These are phyloP conservation scores for Paraescarpia echinospica DNA, from an alignment of 1,140 invertebrate species.

Conservation along the genomic window DNA sequence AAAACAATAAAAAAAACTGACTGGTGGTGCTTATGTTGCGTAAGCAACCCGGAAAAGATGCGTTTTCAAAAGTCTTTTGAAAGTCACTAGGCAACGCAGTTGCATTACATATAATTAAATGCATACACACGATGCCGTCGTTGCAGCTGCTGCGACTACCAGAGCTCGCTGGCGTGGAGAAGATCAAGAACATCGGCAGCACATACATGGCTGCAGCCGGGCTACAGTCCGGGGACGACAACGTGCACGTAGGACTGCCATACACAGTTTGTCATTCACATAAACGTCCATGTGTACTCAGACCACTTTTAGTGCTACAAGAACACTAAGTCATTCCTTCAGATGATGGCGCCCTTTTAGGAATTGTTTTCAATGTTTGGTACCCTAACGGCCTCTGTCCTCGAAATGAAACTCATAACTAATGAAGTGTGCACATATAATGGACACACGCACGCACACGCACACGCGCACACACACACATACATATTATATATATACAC, in stretches of 20 bases:
- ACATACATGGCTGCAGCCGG: constrained; percentile 96
- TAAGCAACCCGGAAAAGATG: too few relatives aligned
- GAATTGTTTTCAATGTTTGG: not conserved
- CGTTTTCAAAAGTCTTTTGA: too few relatives aligned
- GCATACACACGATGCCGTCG: not conserved
- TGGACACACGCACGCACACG: too few relatives aligned
- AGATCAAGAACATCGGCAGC: constrained; percentile 96
- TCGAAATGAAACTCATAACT: too few relatives aligned
- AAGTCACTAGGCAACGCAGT: too few relatives aligned
- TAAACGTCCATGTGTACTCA: not conserved
- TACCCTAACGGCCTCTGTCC: too few relatives aligned
- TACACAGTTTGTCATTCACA: not conserved
- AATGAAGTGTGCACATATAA: too few relatives aligned
- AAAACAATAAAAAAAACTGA: too few relatives aligned
- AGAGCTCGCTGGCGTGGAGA: constrained; percentile 66
- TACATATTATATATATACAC: too few relatives aligned
- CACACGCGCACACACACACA: too few relatives aligned
- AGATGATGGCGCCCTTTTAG: not conserved
- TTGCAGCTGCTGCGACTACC: constrained; percentile 30
- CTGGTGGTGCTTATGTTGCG: too few relatives aligned
- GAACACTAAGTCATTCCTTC: not conserved
- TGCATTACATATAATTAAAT: too few relatives aligned
- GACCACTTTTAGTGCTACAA: not conserved
- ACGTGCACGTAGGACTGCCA: not conserved
- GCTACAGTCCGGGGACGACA: constrained; percentile 53